phyloP scores from a whole-genome alignment of 2,113 vertebrate species.

The Holacanthus passer region DNA sequence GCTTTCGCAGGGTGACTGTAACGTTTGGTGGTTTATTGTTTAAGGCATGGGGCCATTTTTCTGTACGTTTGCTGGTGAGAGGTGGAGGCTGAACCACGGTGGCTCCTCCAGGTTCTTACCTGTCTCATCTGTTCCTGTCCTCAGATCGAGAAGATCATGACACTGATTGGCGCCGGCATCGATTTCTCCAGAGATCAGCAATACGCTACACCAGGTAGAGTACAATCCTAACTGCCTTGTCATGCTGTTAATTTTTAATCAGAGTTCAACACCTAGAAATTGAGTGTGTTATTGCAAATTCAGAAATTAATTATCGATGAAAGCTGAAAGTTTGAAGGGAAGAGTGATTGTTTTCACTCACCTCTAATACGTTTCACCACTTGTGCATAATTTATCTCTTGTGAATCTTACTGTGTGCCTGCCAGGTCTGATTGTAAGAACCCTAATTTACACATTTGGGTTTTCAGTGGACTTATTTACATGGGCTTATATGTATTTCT shows the following conservation, averaged over 20 bases:
- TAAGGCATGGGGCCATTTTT: constrained; percentile 34
- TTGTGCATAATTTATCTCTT: constrained; percentile 15
- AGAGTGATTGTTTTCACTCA: background rate
- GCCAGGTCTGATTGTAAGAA: constrained; percentile 2
- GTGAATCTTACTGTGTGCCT: background rate
- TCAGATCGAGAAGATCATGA: constrained; percentile 99
- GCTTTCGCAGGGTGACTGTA: constrained; percentile 24
- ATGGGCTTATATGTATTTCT: constrained; percentile 2
- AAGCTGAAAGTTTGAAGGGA: background rate
- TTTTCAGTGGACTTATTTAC: background rate
- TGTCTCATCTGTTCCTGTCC: constrained; percentile 62
- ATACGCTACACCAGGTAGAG: constrained; percentile 90
- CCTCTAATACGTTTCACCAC: constrained; percentile 3
- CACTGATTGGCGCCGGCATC: constrained; percentile 96
- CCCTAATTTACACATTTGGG: background rate
- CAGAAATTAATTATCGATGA: background rate
- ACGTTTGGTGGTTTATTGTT: constrained; percentile 22
- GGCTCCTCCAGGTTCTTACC: constrained; percentile 42
- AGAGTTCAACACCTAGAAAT: background rate
- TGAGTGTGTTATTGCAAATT: background rate
- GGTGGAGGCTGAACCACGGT: constrained; percentile 34
- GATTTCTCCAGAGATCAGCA: constrained; percentile 97
- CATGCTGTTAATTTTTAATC: background rate
- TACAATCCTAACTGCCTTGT: background rate
- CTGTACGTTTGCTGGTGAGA: constrained; percentile 40